Evolutionary conservation across 2,113 vertebrate species (phyloP), one percentile per base, ranked within the genome.

Genomic region (Megaleporinus macrocephalus): DNA sequence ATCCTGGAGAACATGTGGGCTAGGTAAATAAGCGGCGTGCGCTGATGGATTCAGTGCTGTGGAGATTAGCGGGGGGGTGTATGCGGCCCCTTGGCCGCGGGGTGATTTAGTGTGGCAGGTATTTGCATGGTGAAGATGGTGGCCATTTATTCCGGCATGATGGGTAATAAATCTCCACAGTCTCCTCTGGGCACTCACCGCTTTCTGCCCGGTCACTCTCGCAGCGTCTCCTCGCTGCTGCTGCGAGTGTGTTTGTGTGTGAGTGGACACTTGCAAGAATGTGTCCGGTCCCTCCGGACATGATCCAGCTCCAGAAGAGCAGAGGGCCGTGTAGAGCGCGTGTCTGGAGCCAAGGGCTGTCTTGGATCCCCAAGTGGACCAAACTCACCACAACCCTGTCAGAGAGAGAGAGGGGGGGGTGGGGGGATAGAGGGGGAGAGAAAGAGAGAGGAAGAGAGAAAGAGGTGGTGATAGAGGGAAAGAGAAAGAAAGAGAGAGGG

Each of bases 201-300:
- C 16, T 36, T 80, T 53, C 44, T 70, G 27, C 71, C 22, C 7
- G 78, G 66, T 77, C 78, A 81, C 61, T 33, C 61, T 57, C 51
- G 65, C 69, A 55, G 71, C 41, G 26, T 69, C 71, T 33, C 7
- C 16, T 78, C 47, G 41, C 26, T 57, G 49, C 20, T 20, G 30
- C 41, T 76, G 65, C 69, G 26, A 69, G 20, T n/a, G 29, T 86
- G 66, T 83, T 7, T n/a, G 36, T 73, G 47, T 62, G 76, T 79
- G 49, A 63, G 47, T 73, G 36, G 78, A 65, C 27, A 33, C 66
- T 49, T 59, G n/a, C 53, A 44, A 2, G 27, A 33, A 29, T 20
- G 66, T 70, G n/a, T 68, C 27, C 83, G 30, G 71, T 80, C 49
- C 86, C 86, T 80, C 75, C 61, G 84, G 82, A 81, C 81, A 83